These are phyloP conservation scores for Caretta caretta DNA, from an alignment of 2,113 vertebrate species.

Conservation along the genomic window DNA sequence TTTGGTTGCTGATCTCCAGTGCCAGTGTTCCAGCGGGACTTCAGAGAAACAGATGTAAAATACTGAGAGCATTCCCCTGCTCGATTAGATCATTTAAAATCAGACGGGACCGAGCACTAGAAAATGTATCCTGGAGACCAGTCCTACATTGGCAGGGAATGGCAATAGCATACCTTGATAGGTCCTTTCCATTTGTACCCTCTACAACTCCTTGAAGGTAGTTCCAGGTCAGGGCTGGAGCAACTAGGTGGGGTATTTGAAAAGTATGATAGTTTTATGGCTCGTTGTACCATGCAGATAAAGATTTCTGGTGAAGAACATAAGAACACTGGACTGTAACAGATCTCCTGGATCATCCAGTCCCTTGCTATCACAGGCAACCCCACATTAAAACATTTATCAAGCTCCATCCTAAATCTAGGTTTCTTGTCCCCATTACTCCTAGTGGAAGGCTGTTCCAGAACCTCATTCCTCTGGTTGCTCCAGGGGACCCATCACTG, in stretches of 20 bases:
- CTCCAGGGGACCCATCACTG: background rate
- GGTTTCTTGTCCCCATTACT: background rate
- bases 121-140: rapidly evolving
- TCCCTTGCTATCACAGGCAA: background rate
- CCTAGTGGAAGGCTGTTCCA: background rate
- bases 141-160: rapidly evolving
- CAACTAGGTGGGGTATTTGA: background rate
- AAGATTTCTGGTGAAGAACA: background rate
- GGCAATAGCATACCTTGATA: rapidly evolving
- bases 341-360: background rate
- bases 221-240: background rate
- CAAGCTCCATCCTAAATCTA: background rate
- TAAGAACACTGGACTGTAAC: background rate
- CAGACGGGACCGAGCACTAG: background rate
- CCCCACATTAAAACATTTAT: background rate
- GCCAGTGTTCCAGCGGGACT: background rate
- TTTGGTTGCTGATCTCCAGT: background rate
- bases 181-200: background rate
- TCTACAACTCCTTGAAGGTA: background rate
- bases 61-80: rapidly evolving
- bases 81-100: background rate
- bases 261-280: background rate
- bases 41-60: background rate
- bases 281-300: background rate
- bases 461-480: background rate